phyloP scores from a whole-genome alignment of 2,888 invertebrate species.

The Ephialtes manifestator region DNA sequence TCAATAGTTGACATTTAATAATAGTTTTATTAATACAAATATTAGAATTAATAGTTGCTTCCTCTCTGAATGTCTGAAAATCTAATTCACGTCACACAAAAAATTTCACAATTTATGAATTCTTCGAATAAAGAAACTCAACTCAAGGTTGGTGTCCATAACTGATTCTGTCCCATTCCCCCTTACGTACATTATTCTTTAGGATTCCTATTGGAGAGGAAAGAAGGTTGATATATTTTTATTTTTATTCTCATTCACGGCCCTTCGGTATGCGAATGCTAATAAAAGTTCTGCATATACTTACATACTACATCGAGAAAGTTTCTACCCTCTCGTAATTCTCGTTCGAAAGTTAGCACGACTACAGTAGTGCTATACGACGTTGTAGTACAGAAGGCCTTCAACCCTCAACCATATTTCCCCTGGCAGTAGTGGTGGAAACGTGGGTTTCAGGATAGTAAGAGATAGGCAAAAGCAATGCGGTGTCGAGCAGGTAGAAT shows the following conservation, averaged over 20 bases:
- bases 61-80: neutral
- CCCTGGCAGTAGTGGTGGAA: conserved; percentile 7
- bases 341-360: conserved; percentile 57
- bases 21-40: too few relatives aligned
- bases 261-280: conserved; percentile 12
- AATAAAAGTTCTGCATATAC: conserved; percentile 48
- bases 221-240: conserved; percentile 21
- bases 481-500: conserved; percentile 26
- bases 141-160: neutral
- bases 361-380: neutral
- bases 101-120: neutral
- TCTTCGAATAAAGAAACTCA: neutral
- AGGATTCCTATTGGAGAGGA: neutral
- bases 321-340: conserved; percentile 60
- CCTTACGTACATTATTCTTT: conserved; percentile 1
- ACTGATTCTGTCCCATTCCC: neutral
- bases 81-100: neutral
- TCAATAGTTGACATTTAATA: too few relatives aligned
- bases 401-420: conserved; percentile 25
- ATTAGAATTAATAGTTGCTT: neutral
- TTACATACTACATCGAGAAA: conserved; percentile 39
- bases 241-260: conserved; percentile 29
- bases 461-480: conserved; percentile 47
- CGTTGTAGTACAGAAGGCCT: neutral
- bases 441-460: conserved; percentile 10